Evolutionary conservation across 2,888 invertebrate species (phyloP), one percentile per base, ranked within the genome.

Genomic region (Drosophila leonis): DNA sequence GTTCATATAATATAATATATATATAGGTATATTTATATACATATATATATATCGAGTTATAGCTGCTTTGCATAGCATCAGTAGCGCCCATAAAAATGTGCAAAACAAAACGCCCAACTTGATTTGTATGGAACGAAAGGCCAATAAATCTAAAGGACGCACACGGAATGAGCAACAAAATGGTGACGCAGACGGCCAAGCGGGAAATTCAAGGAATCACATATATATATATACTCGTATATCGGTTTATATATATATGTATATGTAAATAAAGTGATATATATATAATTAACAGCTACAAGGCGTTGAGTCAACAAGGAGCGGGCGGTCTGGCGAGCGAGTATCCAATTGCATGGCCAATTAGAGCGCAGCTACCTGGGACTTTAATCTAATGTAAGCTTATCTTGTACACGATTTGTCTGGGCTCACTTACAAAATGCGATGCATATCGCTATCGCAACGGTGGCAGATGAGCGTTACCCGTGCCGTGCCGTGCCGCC

Each of bases 31-130:
- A 35, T 27, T 18, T 27, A 6, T 13, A 18, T 2, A 4, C 2
- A 20, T 15, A 55, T 15, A 3, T 13, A 24, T 24, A 60, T 20
- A 24, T 57, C 15, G 27, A 62, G 61, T n/a, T 42, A 37, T 8
- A 57, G 29, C 8, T 49, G 48, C 27, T 49, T 48, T 88, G 91
- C 91, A 90, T 86, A 91, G 89, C 92, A 91, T 90, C 91, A 85
- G 91, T 90, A 91, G 91, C 91, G 61, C 55, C 89, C 80, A 89
- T 88, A 87, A 91, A 90, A 89, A 80, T 80, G 88, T 88, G 78
- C 89, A 80, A 70, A 79, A 90, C 85, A 90, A 85, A 90, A 90
- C 74, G 69, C 73, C 66, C 65, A 66, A 63, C 63, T 83, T 90
- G 85, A 88, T 82, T 83, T 83, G 90, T 85, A 66, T 66, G 59